Base-by-base conservation (phyloP, 2,888 invertebrate species). In the Caenorhabditis zanzibari region DNA sequence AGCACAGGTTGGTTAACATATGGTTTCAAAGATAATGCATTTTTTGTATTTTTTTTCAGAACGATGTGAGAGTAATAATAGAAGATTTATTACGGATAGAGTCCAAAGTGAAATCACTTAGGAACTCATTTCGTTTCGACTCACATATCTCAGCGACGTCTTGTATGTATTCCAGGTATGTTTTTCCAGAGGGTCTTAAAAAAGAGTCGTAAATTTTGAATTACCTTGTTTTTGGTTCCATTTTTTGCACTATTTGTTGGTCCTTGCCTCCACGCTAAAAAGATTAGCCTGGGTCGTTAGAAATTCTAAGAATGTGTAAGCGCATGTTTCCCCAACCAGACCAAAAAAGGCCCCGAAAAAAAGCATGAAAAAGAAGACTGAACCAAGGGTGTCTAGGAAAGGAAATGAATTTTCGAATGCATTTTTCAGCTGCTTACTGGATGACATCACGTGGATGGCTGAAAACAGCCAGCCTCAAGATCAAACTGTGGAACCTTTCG, bases 101-200 rank as follows among this genome's bases (percentile, higher is more conserved):
- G 74, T 72, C 73, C 5, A 86, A 86, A 73, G 64, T 89, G 77
- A 75, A 85, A n/a, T 59, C 72, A 35, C 77, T 89, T 6, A 61
- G 89, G 56, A 88, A 81, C 56, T 85, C 88, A 0, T 85, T 84
- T 61, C 76, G 86, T 19, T 88, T 86, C 61, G 86, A 86, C 32
- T 85, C 86, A 0, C 87, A 88, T 32, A 56, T 75, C 16, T 88
- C 88, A 1, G 86, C 89, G 6, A 86, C 87, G 0, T 86, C 85
- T 54, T 85, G 84, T 68, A 89, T 89, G 86, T 88, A 88, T 69
- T 86, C 84, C 24, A 85, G 82, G 85, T 85, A 38, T 41, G 54
- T 32, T 32, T 32, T 52, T 52, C n/a, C n/a, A n/a, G n/a, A n/a
- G n/a, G n/a, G n/a, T 28, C 14, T 24, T 22, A 14, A 38, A 63